These are phyloP conservation scores for Noctuana brunneofusca DNA, from an alignment of 2,888 invertebrate genomes.

Conservation along the genomic window DNA sequence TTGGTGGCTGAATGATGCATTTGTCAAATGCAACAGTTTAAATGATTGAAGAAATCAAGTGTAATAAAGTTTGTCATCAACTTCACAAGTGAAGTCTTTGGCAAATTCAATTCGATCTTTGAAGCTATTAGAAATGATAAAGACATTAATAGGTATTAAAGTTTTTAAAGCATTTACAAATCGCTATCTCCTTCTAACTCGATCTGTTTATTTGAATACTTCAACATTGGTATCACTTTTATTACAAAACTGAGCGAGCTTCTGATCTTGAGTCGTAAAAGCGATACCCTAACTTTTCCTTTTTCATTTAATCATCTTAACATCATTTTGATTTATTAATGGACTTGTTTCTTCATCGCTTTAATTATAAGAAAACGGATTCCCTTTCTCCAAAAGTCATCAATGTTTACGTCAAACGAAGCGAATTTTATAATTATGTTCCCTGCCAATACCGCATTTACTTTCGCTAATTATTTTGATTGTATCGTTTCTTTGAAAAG, in stretches of 20 bases:
- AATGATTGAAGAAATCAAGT: too few relatives aligned
- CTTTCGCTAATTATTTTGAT: too few relatives aligned
- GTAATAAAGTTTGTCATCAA: too few relatives aligned
- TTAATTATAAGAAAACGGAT: slow-evolving; percentile 23
- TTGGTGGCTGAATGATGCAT: too few relatives aligned
- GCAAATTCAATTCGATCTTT: too few relatives aligned
- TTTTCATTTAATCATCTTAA: slow-evolving; percentile 22
- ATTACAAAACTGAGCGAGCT: slow-evolving; percentile 33
- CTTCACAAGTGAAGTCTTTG: too few relatives aligned
- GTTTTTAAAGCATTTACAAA: background rate
- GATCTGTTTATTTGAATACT: slow-evolving; percentile 30
- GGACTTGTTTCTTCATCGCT: slow-evolving; percentile 30
- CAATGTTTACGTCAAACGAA: background rate
- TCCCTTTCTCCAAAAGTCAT: background rate
- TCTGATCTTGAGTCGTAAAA: slow-evolving; percentile 31
- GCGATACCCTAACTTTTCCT: slow-evolving; percentile 19
- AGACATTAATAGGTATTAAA: background rate
- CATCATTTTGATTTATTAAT: slow-evolving; percentile 38
- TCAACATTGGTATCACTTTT: slow-evolving; percentile 46
- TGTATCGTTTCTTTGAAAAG: too few relatives aligned
- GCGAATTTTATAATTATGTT: too few relatives aligned
- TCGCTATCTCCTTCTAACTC: slow-evolving; percentile 42
- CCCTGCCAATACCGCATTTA: too few relatives aligned
- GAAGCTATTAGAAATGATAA: too few relatives aligned
- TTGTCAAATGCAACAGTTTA: too few relatives aligned